Evolutionary conservation across 2,888 invertebrate genomes (phyloP).

Genomic region (Chrysopilus asiliformis): DNA sequence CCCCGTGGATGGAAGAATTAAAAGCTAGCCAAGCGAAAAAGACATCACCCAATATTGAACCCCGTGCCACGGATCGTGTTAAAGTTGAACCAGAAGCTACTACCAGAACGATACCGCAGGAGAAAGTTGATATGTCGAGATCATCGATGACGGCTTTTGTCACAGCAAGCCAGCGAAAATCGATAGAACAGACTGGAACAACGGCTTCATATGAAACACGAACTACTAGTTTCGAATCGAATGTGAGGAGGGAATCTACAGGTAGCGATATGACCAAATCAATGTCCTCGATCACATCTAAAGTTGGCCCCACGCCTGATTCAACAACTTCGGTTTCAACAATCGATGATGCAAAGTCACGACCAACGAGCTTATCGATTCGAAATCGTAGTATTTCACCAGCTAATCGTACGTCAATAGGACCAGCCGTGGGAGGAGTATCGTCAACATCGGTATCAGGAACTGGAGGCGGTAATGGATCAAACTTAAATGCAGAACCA

Average conservation of each 20-base stretch:
- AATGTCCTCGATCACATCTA: constrained; percentile 1
- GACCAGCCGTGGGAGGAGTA: constrained; percentile 8
- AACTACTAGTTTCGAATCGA: constrained; percentile 1
- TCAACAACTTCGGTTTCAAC: constrained; percentile 3
- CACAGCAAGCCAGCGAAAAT: constrained; percentile 8
- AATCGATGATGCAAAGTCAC: constrained; percentile 24
- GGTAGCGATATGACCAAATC: constrained; percentile 1
- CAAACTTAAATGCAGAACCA: not conserved
- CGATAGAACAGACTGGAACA: constrained; percentile 5
- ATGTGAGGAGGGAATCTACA: constrained; percentile 4
- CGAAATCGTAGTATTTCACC: constrained; percentile 31
- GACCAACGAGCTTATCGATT: constrained; percentile 29
- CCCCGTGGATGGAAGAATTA: constrained; percentile 71
- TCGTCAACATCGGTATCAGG: constrained; percentile 3
- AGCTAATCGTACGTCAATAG: constrained; percentile 12
- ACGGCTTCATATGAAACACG: constrained; percentile 2
- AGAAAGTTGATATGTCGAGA: constrained; percentile 9
- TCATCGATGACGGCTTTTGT: constrained; percentile 5
- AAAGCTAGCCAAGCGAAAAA: constrained; percentile 53
- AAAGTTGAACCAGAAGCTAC: constrained; percentile 1
- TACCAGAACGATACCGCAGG: constrained; percentile 1
- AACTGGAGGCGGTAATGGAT: not conserved
- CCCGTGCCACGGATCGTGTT: constrained; percentile 17
- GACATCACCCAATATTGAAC: constrained; percentile 29
- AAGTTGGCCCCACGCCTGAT: not conserved